These are phyloP conservation scores for Macrosiphum euphorbiae DNA, from an alignment of 2,888 invertebrate genomes.

Conservation along the genomic window DNA sequence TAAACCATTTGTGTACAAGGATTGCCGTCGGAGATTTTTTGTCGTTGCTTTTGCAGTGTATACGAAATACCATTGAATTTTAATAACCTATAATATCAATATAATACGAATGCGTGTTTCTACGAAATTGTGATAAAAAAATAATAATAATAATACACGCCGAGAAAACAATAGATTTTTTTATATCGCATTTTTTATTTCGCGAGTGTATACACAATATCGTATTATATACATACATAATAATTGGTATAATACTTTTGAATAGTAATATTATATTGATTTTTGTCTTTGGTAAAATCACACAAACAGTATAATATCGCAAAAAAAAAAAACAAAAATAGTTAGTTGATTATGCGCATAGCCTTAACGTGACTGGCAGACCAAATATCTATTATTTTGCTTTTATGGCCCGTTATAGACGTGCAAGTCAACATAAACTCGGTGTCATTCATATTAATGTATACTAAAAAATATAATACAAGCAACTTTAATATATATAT, in stretches of 20 bases:
- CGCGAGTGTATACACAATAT: neutral
- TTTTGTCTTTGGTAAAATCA: constrained; percentile 8
- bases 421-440: neutral
- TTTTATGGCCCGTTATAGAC: constrained; percentile 13
- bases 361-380: constrained; percentile 28
- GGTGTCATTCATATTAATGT: neutral
- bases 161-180: neutral
- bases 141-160: neutral
- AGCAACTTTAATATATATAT: constrained; percentile 6
- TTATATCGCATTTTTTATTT: neutral
- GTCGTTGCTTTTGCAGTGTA: neutral
- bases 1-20: neutral
- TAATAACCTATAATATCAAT: neutral
- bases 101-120: neutral
- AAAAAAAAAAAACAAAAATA: neutral
- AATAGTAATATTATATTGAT: constrained; percentile 5
- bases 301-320: neutral
- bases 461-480: neutral
- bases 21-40: neutral
- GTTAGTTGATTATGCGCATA: neutral
- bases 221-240: neutral
- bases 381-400: constrained; percentile 17
- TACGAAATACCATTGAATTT: neutral
- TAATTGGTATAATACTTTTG: neutral
- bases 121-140: constrained; percentile 9